Conservation (phyloP, 2,888 invertebrate species). For the Eupsilia transversa region DNA sequence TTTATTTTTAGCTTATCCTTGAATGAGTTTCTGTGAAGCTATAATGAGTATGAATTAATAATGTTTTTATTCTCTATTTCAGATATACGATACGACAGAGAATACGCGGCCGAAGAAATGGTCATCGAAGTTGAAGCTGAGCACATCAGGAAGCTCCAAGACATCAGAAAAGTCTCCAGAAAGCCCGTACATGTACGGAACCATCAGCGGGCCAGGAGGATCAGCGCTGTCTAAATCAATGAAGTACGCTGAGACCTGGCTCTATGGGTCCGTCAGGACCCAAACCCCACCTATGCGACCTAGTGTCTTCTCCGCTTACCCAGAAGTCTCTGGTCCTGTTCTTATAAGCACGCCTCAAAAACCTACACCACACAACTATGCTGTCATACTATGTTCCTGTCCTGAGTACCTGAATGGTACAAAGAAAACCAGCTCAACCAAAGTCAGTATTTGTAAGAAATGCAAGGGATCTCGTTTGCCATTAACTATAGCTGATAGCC, state of each 20-base stretch:
- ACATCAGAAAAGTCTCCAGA: constrained; percentile 88
- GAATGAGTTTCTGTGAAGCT: not conserved
- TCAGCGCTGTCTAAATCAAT: constrained; percentile 95
- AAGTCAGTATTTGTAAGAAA: constrained; percentile 95
- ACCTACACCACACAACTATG: constrained; percentile 91
- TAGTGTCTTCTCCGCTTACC: constrained; percentile 88
- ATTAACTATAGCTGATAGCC: constrained; percentile 92
- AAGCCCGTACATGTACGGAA: constrained; percentile 88
- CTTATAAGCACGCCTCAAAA: constrained; percentile 90
- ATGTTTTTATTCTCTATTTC: constrained; percentile 73
- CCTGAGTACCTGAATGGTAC: constrained; percentile 95
- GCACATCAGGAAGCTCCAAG: constrained; percentile 86
- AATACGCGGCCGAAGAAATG: constrained; percentile 92
- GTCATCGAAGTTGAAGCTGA: constrained; percentile 93
- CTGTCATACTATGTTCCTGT: constrained; percentile 95
- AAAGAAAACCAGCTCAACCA: constrained; percentile 93
- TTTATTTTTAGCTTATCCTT: too few relatives aligned
- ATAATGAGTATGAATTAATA: not conserved
- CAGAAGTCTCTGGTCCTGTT: constrained; percentile 86
- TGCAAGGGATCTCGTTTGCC: constrained; percentile 95
- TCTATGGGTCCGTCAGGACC: constrained; percentile 94
- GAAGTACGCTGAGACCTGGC: constrained; percentile 96
- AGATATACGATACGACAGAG: constrained; percentile 89
- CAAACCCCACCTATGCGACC: constrained; percentile 87
- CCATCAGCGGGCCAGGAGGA: constrained; percentile 91